phyloP scores from a whole-genome alignment of 1,140 invertebrate genomes.

The Drosophila elegans region DNA sequence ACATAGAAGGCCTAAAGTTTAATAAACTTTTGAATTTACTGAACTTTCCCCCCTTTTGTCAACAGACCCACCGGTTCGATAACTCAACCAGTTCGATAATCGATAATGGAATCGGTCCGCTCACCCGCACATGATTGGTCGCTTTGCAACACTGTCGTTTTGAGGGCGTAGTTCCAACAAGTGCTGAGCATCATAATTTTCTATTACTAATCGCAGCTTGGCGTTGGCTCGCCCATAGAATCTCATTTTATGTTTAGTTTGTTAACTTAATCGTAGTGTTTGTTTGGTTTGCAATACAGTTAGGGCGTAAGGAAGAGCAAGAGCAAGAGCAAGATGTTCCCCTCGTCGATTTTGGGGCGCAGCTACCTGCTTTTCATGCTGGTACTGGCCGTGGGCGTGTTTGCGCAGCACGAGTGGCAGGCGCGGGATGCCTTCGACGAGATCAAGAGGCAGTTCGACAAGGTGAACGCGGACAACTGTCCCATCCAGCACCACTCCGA shows the following conservation, averaged over 20 bases:
- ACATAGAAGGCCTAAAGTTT: neutral
- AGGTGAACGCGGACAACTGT: conserved; percentile 94
- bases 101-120: neutral
- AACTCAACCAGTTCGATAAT: conserved; percentile 6
- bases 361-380: conserved; percentile 77
- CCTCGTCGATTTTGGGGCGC: conserved; percentile 65
- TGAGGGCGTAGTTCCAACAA: conserved; percentile 82
- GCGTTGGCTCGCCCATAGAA: conserved; percentile 29
- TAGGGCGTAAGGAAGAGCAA: neutral
- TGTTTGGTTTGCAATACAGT: conserved; percentile 26
- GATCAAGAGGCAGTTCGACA: conserved; percentile 92
- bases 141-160: conserved; percentile 52
- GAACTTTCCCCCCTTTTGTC: neutral
- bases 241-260: conserved; percentile 36
- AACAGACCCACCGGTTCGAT: conserved; percentile 7
- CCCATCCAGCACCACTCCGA: conserved; percentile 93
- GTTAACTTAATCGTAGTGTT: conserved; percentile 12
- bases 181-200: conserved; percentile 63
- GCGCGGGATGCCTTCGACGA: conserved; percentile 94
- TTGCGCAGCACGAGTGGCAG: conserved; percentile 95
- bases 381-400: conserved; percentile 87
- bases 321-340: conserved; percentile 39
- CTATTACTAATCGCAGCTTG: conserved; percentile 67
- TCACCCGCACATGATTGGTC: neutral
- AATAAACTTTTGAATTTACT: neutral